Evolutionary conservation across 64 coral and sea anemone species (phyloP).

Genomic region (Stylophora pistillata): DNA sequence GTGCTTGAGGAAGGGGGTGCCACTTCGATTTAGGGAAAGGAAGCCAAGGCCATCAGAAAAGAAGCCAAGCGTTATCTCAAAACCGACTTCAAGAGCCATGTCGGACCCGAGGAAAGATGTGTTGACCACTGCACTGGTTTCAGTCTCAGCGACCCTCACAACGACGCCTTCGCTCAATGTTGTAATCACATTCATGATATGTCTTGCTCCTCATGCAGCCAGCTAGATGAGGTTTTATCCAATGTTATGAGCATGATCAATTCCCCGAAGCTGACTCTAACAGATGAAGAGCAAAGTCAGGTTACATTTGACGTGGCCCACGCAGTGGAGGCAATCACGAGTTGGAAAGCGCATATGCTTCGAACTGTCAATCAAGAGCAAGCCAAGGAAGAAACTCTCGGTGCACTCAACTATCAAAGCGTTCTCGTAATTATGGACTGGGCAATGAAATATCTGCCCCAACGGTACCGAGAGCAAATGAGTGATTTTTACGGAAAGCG

Average conservation of each 20-base stretch:
- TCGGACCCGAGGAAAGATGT: constrained; percentile 16
- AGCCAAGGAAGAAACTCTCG: constrained; percentile 25
- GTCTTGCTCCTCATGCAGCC: background rate
- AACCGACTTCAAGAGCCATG: too few relatives aligned
- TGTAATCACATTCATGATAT: constrained; percentile 1
- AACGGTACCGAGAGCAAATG: constrained; percentile 48
- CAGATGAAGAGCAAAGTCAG: background rate
- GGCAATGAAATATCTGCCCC: constrained; percentile 53
- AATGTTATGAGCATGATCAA: constrained; percentile 17
- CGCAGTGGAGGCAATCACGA: background rate
- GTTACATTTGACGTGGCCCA: constrained; percentile 7
- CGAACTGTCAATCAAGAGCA: constrained; percentile 83
- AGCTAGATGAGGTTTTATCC: background rate
- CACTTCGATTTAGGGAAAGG: too few relatives aligned
- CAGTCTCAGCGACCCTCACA: background rate
- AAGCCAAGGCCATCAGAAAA: too few relatives aligned
- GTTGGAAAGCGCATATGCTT: constrained; percentile 33
- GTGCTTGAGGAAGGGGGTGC: too few relatives aligned
- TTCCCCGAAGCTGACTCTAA: background rate
- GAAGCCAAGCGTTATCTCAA: too few relatives aligned
- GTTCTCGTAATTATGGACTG: constrained; percentile 58
- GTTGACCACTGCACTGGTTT: constrained; percentile 1
- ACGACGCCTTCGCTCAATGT: background rate
- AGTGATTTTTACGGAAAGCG: constrained; percentile 53
- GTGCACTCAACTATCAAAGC: constrained; percentile 3